Percentiles rank a stretch among this genome's conserved stretches.
phyloP scores from a whole-genome alignment of 1,140 invertebrate genomes.

The Parapsyche elsis region DNA sequence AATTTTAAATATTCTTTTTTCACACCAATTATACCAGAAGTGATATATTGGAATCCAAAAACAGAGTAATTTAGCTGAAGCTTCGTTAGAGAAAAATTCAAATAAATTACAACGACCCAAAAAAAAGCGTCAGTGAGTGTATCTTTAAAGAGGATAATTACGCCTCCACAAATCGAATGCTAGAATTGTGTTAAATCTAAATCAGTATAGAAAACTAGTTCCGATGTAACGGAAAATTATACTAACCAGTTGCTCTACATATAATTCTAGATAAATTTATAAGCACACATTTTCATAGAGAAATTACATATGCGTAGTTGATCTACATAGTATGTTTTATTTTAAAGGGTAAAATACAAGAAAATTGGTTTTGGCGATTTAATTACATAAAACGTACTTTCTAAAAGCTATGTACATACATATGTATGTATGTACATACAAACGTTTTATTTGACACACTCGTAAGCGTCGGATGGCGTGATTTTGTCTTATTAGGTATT shows the following conservation, averaged over 20 bases:
- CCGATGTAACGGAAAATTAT: background rate
- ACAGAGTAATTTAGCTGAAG: background rate
- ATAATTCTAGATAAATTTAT: background rate
- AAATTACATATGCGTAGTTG: no score
- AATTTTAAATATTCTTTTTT: no score
- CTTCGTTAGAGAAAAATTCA: constrained; percentile 13
- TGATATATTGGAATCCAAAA: background rate
- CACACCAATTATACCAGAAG: background rate
- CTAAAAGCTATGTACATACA: background rate
- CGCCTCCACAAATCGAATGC: background rate
- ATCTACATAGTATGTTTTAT: background rate
- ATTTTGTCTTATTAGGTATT: background rate
- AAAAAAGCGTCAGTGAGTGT: background rate
- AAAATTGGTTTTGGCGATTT: background rate
- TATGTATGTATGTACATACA: background rate
- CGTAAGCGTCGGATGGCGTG: constrained; percentile 5
- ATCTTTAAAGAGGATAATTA: background rate
- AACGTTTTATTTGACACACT: constrained; percentile 26
- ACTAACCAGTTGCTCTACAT: background rate
- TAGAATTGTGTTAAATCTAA: background rate
- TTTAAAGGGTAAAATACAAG: background rate
- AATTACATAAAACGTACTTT: background rate
- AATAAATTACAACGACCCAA: constrained; percentile 9
- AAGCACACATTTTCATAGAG: no score
- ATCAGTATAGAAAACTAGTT: background rate